phyloP scores from a whole-genome alignment of 2,113 vertebrate genomes.

The Athene noctua region DNA sequence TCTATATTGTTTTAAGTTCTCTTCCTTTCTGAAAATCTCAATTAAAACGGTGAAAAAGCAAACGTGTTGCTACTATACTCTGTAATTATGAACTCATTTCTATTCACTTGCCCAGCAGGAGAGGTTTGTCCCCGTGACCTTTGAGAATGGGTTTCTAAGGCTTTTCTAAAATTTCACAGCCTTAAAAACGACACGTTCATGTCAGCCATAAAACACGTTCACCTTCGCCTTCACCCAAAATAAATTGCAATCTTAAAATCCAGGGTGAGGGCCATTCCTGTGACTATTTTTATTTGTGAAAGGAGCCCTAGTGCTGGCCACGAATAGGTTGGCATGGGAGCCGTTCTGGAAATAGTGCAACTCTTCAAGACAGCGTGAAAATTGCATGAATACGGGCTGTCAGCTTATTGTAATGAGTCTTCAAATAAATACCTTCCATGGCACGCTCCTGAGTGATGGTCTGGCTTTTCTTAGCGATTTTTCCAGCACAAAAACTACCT shows the following conservation, averaged over 20 bases:
- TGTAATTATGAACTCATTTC: conserved; percentile 59
- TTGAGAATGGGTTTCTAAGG: background rate
- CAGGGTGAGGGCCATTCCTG: background rate
- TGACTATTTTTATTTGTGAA: conserved; percentile 11
- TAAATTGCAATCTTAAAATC: conserved; percentile 1
- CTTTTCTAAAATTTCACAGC: conserved; percentile 35
- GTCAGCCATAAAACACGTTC: background rate
- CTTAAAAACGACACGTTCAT: background rate
- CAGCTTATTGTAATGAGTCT: background rate
- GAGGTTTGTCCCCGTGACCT: conserved; percentile 39
- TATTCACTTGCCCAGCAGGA: conserved; percentile 34
- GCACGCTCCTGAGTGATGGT: background rate
- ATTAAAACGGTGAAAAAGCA: conserved; percentile 41
- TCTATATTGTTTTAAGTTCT: conserved; percentile 59
- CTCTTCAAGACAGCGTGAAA: background rate
- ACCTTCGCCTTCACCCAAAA: conserved; percentile 35
- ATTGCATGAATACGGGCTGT: background rate
- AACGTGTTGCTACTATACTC: background rate
- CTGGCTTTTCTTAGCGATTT: background rate
- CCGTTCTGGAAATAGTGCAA: conserved; percentile 5
- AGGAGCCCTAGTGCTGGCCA: background rate
- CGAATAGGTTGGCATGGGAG: background rate
- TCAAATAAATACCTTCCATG: background rate
- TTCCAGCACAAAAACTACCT: background rate
- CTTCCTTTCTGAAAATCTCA: conserved; percentile 55